Evolutionary conservation across 2,113 vertebrate species (phyloP).

Genomic region (Pelodiscus sinensis): DNA sequence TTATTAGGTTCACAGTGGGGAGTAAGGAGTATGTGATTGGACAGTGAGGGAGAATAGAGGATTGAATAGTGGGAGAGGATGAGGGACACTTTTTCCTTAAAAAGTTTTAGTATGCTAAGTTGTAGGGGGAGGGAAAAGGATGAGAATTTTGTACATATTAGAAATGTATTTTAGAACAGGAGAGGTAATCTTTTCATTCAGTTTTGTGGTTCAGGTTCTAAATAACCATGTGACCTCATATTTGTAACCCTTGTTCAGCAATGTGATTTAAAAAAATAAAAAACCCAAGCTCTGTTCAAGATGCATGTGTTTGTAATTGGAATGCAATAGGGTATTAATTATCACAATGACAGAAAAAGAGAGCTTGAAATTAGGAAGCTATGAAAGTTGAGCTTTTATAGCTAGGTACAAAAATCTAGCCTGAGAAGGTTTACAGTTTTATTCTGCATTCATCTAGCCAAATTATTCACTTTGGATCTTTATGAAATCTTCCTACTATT

Average conservation of each 20-base stretch:
- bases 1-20: background rate
- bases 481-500: background rate
- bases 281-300: background rate
- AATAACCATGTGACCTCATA: background rate
- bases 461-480: background rate
- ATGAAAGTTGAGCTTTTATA: background rate
- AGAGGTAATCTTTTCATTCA: background rate
- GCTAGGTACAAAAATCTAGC: background rate
- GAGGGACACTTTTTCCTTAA: background rate
- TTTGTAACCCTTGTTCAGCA: background rate
- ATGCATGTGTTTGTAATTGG: background rate
- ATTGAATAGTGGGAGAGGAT: background rate
- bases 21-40: background rate
- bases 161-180: background rate
- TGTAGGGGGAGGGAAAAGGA: background rate
- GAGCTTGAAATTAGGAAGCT: background rate
- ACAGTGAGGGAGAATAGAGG: background rate
- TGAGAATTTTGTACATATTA: background rate
- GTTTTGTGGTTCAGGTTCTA: background rate
- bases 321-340: background rate
- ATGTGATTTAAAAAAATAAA: background rate
- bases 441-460: background rate
- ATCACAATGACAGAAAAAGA: background rate
- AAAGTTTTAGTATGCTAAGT: background rate
- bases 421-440: background rate